Evolutionary conservation across 2,797 vertebrate genomes (phyloP).

Genomic region (Furcifer pardalis): DNA sequence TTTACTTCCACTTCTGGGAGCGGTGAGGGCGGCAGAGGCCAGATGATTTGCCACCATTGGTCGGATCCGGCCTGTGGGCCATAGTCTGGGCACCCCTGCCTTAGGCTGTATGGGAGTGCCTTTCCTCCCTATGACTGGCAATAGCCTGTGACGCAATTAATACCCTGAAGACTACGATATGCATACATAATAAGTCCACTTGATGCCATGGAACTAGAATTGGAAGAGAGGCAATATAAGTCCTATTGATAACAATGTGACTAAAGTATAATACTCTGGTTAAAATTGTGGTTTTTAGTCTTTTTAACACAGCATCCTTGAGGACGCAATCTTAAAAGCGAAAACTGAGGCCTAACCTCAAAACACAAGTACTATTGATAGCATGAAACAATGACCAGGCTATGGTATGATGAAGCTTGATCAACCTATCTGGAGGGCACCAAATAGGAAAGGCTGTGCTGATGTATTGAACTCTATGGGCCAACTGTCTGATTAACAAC

Average conservation of each 20-base stretch:
- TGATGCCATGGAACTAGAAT: neutral
- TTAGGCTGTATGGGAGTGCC: too few species aligned
- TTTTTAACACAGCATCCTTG: too few species aligned
- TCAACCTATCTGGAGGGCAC: neutral
- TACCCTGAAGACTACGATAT: neutral
- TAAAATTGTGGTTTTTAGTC: too few species aligned
- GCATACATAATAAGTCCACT: neutral
- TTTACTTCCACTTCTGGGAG: too few species aligned
- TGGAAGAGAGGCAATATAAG: neutral
- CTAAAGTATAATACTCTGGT: too few species aligned
- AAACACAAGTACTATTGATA: neutral
- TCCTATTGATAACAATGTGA: neutral
- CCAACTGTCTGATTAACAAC: neutral
- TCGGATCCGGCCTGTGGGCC: too few species aligned
- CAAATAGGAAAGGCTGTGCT: neutral
- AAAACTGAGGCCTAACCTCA: too few species aligned
- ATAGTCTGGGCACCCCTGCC: too few species aligned
- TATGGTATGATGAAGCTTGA: neutral
- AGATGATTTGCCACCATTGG: too few species aligned
- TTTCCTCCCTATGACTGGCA: too few species aligned
- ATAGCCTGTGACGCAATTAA: neutral
- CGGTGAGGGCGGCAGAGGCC: too few species aligned
- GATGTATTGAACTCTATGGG: neutral
- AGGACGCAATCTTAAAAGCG: too few species aligned
- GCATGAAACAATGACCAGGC: neutral